Evolutionary conservation across 2,888 invertebrate genomes (phyloP).

Genomic region (Zeuzera pyrina): DNA sequence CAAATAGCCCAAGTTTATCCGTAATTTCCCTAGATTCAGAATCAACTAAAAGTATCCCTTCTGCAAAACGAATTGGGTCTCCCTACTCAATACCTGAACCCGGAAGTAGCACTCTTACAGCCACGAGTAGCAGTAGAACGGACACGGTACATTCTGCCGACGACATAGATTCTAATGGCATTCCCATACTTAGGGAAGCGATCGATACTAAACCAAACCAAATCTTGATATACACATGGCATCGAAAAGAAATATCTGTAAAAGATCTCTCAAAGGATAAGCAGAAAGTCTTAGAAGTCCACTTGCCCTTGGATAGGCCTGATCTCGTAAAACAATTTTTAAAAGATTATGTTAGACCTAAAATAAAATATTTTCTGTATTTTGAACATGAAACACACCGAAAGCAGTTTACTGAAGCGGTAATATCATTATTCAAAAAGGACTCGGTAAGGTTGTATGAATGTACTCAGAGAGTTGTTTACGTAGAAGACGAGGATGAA

Average conservation of each 20-base stretch:
- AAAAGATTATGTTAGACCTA: constrained; percentile 8
- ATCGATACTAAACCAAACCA: constrained; percentile 3
- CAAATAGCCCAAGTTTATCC: too few relatives aligned
- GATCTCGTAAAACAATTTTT: constrained; percentile 12
- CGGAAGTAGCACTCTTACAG: too few relatives aligned
- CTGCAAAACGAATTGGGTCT: too few relatives aligned
- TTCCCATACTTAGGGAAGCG: constrained; percentile 2
- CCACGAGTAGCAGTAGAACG: too few relatives aligned
- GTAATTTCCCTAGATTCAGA: too few relatives aligned
- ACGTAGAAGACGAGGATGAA: constrained; percentile 11
- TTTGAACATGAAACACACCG: constrained; percentile 13
- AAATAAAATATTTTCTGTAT: constrained; percentile 14
- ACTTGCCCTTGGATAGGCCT: background rate
- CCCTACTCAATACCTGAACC: too few relatives aligned
- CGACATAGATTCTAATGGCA: background rate
- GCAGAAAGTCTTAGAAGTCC: background rate
- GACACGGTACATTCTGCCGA: background rate
- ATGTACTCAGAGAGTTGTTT: constrained; percentile 17
- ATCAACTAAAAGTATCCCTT: too few relatives aligned
- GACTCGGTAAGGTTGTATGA: constrained; percentile 7
- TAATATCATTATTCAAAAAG: constrained; percentile 15
- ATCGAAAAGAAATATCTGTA: background rate
- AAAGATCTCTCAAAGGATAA: background rate
- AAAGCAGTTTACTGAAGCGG: constrained; percentile 8
- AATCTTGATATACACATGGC: background rate